Conservation (phyloP, 2,797 vertebrate species). For the Rhynchonycteris naso region DNA sequence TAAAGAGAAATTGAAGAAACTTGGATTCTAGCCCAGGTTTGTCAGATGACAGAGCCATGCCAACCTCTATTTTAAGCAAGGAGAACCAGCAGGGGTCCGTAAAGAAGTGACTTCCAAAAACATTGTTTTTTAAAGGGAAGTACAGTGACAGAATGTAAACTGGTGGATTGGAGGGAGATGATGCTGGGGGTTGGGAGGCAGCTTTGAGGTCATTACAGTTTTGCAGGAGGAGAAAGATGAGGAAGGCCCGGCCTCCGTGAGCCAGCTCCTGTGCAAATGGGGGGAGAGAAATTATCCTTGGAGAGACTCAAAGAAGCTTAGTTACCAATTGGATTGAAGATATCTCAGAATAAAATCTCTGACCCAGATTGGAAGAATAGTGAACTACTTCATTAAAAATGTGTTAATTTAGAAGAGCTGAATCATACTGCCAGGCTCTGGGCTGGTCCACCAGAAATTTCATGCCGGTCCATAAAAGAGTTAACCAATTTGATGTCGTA, state of each 20-base stretch:
- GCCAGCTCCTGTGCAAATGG: neutral
- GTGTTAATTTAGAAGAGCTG: neutral
- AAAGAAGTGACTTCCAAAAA: constrained; percentile 51
- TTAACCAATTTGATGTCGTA: too few species aligned
- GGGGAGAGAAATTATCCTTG: neutral
- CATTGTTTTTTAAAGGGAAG: constrained; percentile 16
- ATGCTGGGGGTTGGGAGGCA: neutral
- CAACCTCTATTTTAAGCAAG: constrained; percentile 67
- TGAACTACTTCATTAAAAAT: neutral
- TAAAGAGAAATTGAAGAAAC: constrained; percentile 51
- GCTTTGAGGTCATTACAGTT: neutral
- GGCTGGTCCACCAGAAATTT: too few species aligned
- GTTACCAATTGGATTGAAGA: neutral
- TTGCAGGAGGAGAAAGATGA: neutral
- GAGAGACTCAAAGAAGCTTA: neutral
- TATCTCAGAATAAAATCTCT: neutral
- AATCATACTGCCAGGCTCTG: neutral
- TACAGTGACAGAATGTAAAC: constrained; percentile 4
- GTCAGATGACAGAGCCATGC: neutral
- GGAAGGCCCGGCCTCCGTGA: neutral
- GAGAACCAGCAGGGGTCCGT: constrained; percentile 48
- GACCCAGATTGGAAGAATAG: neutral
- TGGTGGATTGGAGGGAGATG: neutral
- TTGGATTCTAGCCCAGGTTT: constrained; percentile 49
- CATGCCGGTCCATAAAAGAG: too few species aligned